Evolutionary conservation across 53 echinoderm and acorn worm species (phyloP).

Genomic region (Zoroaster sp.): DNA sequence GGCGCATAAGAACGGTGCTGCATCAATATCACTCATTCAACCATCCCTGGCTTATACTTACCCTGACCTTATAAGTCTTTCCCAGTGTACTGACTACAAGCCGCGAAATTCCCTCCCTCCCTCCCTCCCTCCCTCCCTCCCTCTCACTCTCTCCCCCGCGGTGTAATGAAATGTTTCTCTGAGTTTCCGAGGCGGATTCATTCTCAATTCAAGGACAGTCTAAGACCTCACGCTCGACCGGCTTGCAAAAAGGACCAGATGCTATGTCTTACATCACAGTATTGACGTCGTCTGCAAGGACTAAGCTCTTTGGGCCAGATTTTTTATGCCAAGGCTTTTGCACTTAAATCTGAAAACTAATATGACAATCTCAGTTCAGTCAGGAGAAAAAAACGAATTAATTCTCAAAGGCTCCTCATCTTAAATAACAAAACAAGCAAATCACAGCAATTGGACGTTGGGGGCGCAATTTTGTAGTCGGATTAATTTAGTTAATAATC

Average conservation of each 20-base stretch:
- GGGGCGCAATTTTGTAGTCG: not conserved
- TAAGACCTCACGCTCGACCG: not conserved
- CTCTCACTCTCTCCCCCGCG: not conserved
- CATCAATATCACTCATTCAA: slow-evolving; percentile 3
- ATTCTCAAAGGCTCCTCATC: not conserved
- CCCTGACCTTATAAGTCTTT: not conserved
- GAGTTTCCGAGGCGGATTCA: not conserved
- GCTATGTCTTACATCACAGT: not conserved
- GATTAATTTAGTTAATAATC: not conserved
- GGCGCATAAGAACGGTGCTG: not conserved
- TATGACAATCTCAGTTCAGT: not conserved
- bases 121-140: not conserved
- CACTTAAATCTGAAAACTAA: not conserved
- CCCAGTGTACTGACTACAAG: not conserved
- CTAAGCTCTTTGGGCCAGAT: not conserved
- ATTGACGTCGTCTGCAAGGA: not conserved
- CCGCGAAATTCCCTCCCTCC: slow-evolving; percentile 4
- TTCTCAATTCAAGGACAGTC: not conserved
- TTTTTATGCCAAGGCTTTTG: not conserved
- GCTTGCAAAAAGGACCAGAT: not conserved
- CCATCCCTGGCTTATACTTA: not conserved
- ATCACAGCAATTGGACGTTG: not conserved
- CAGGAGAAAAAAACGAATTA: not conserved
- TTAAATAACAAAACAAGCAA: not conserved
- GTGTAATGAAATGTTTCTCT: not conserved